These are phyloP conservation scores for Drosophila differens DNA, from an alignment of 2,888 invertebrate species.

Conservation along the genomic window DNA sequence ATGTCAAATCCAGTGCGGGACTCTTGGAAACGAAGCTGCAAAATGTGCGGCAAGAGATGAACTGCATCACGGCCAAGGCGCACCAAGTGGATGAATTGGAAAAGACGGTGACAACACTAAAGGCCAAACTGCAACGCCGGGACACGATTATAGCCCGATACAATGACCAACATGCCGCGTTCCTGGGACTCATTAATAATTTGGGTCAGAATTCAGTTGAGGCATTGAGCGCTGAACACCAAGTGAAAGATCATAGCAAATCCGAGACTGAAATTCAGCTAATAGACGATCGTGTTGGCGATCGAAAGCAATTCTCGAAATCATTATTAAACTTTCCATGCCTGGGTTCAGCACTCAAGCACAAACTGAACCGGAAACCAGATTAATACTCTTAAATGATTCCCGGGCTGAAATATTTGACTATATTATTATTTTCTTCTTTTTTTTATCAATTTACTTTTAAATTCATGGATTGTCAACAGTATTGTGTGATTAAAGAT, in stretches of 20 bases:
- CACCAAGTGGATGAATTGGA: slow-evolving; percentile 46
- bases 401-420: neutral
- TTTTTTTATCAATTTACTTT: neutral
- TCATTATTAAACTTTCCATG: slow-evolving; percentile 24
- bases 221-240: neutral
- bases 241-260: neutral
- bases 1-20: slow-evolving; percentile 51
- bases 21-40: slow-evolving; percentile 52
- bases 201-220: slow-evolving; percentile 11
- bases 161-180: slow-evolving; percentile 38
- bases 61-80: slow-evolving; percentile 39
- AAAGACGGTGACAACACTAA: slow-evolving; percentile 26
- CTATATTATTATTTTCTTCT: neutral
- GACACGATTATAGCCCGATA: slow-evolving; percentile 56
- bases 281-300: neutral
- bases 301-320: slow-evolving; percentile 4
- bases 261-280: neutral
- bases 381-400: neutral
- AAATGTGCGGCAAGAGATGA: slow-evolving; percentile 51
- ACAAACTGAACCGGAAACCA: slow-evolving; percentile 5
- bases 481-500: neutral
- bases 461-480: neutral
- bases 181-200: slow-evolving; percentile 27
- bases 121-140: slow-evolving; percentile 47
- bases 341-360: slow-evolving; percentile 40